Evolutionary conservation across 2,113 vertebrate species (phyloP).

Genomic region (Cercopithecus mona): DNA sequence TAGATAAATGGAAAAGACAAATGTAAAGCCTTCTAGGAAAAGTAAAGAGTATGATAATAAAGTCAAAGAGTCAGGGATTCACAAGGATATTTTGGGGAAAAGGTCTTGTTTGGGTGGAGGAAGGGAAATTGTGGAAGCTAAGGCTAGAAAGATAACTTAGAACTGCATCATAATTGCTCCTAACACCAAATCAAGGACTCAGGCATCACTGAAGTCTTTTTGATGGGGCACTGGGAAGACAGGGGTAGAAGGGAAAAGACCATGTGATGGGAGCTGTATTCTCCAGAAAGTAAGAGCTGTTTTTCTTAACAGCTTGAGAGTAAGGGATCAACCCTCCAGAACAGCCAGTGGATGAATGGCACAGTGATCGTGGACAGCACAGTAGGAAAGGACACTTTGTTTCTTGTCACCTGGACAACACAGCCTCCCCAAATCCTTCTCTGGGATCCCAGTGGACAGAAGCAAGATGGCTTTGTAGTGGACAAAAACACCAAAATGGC

Average conservation of each 20-base stretch:
- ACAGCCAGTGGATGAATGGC: slow-evolving; percentile 77
- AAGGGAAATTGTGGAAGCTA: neutral
- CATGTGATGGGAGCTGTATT: neutral
- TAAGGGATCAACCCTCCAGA: slow-evolving; percentile 48
- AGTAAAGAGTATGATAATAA: neutral
- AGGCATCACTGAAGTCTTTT: neutral
- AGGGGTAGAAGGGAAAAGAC: neutral
- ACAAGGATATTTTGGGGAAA: neutral
- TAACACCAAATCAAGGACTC: neutral
- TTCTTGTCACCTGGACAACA: slow-evolving; percentile 79
- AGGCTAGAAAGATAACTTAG: neutral
- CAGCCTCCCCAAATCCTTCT: slow-evolving; percentile 69
- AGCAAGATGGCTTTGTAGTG: slow-evolving; percentile 58
- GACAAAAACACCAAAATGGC: slow-evolving; percentile 57
- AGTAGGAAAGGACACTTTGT: slow-evolving; percentile 84
- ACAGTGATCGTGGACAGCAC: slow-evolving; percentile 81
- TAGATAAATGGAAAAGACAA: neutral
- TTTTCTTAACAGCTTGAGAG: slow-evolving; percentile 82
- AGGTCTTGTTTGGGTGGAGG: neutral
- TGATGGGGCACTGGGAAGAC: neutral
- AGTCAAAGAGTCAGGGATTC: neutral
- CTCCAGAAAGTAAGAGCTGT: neutral
- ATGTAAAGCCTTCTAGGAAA: neutral
- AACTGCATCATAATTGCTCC: neutral
- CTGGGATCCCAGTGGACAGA: slow-evolving; percentile 75